Conservation (phyloP, 2,797 vertebrate species). For the Naso thynnoides region DNA sequence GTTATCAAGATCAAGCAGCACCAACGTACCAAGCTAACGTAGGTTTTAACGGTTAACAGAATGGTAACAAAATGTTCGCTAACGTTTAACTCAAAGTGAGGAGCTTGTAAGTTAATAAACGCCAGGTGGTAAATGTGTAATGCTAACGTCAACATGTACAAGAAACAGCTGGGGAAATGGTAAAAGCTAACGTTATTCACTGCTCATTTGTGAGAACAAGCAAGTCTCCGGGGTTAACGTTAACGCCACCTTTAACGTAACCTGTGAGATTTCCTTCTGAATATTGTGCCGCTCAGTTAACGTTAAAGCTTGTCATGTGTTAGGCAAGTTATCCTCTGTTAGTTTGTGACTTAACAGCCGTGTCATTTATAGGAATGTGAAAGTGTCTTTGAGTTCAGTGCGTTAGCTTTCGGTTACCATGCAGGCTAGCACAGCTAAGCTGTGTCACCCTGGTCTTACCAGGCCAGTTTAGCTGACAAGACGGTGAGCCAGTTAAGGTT, state of each 20-base stretch:
- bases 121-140: accelerated
- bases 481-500: neutral
- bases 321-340: neutral
- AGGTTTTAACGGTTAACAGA: neutral
- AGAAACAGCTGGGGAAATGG: neutral
- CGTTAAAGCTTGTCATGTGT: too few species aligned
- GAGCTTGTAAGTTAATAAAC: neutral
- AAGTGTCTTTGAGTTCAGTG: neutral
- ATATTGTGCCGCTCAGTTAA: neutral
- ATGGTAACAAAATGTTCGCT: neutral
- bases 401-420: constrained; percentile 28
- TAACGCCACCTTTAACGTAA: neutral
- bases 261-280: neutral
- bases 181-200: neutral
- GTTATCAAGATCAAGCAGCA: constrained; percentile 18
- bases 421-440: constrained; percentile 46
- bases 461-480: constrained; percentile 29
- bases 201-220: constrained; percentile 6
- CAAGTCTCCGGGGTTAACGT: neutral
- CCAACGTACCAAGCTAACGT: constrained; percentile 13
- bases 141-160: neutral
- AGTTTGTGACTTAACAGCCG: neutral
- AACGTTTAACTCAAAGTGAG: neutral
- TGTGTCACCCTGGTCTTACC: constrained; percentile 59
- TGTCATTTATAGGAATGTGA: constrained; percentile 15